Evolutionary conservation across 1,140 invertebrate genomes (phyloP), one percentile per base, ranked within the genome.

Genomic region (Heliconius nattereri): DNA sequence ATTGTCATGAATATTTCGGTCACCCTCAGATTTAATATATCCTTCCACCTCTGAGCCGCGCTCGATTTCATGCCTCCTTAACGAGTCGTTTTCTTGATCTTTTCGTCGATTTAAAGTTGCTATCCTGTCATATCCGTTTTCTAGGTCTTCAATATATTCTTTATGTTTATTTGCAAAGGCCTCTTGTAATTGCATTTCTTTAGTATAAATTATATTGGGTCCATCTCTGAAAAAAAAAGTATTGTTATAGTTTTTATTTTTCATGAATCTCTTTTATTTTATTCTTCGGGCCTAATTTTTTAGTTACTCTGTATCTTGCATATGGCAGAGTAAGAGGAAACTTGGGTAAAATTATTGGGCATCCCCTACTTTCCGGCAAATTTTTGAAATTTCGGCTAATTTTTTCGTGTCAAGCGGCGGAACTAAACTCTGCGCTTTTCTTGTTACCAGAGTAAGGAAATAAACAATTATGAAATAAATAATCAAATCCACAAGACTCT

Each of bases 21-120:
- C 88, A 57, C 76, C 73, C 80, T 94, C 93, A 82, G 91, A 82
- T 84, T 96, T 95, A 49, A 91, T 84, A 79, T 95, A 95, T 70
- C 93, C 92, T 52, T 86, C 90, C 54, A 88, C 90, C 78, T 97
- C 97, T 16, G 97, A 97, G n/a, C 96, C 97, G 71, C 97, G 93
- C 76, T 97, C 97, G 45, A 97, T 95, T 92, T 97, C 97, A 85
- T 97, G 97, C 76, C 96, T 94, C 75, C 96, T 94, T 66, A 97
- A 94, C 0, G 97, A 97, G 85, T 97, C 97, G 35, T 96, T 94
- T 77, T 97, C 97, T 89, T 95, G 90, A 84, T 94, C 94, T 87
- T 92, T 91, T 78, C 85, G 89, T 79, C 94, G 91, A 85, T 95
- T 85, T 75, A 95, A 86, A n/a, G 92, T 95, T 40, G 94, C 92